Conservation (phyloP, 2,888 invertebrate genomes). For the Tillus elongatus region DNA sequence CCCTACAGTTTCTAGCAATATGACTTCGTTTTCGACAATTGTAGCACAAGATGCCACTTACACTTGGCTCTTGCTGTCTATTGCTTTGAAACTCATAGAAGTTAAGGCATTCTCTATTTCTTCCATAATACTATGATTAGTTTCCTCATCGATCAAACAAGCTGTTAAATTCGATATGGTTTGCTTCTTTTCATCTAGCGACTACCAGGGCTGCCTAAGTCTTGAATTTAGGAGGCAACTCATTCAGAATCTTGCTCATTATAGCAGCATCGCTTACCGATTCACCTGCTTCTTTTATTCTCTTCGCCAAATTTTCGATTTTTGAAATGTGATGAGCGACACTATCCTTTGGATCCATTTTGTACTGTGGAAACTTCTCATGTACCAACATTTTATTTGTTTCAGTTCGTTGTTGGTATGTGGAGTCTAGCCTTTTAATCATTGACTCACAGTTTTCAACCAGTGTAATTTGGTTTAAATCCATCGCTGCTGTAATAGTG, state of each 20-base stretch:
- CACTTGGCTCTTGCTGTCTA: neutral
- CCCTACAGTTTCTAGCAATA: slow-evolving; percentile 4
- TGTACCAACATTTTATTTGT: slow-evolving; percentile 25
- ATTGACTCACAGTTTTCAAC: slow-evolving; percentile 24
- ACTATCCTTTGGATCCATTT: slow-evolving; percentile 20
- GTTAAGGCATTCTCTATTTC: slow-evolving; percentile 6
- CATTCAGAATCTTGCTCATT: slow-evolving; percentile 22
- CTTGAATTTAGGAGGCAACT: slow-evolving; percentile 13
- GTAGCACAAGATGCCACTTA: slow-evolving; percentile 7
- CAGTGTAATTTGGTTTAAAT: slow-evolving; percentile 20
- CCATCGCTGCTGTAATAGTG: slow-evolving; percentile 21
- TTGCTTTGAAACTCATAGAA: neutral
- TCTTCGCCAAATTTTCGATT: slow-evolving; percentile 25
- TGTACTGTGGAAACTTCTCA: slow-evolving; percentile 23
- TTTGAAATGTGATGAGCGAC: slow-evolving; percentile 27
- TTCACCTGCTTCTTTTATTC: slow-evolving; percentile 21
- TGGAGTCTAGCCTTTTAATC: slow-evolving; percentile 19
- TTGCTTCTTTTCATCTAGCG: slow-evolving; percentile 13
- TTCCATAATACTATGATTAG: slow-evolving; percentile 8
- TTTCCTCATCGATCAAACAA: slow-evolving; percentile 14
- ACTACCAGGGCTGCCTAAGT: slow-evolving; percentile 15
- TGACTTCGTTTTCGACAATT: slow-evolving; percentile 8
- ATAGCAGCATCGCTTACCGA: slow-evolving; percentile 19
- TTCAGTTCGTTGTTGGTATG: slow-evolving; percentile 20
- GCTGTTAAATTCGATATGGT: slow-evolving; percentile 16